Evolutionary conservation across 2,797 vertebrate genomes (phyloP), one percentile per base, ranked within the genome.

Genomic region (Cercopithecus diana): DNA sequence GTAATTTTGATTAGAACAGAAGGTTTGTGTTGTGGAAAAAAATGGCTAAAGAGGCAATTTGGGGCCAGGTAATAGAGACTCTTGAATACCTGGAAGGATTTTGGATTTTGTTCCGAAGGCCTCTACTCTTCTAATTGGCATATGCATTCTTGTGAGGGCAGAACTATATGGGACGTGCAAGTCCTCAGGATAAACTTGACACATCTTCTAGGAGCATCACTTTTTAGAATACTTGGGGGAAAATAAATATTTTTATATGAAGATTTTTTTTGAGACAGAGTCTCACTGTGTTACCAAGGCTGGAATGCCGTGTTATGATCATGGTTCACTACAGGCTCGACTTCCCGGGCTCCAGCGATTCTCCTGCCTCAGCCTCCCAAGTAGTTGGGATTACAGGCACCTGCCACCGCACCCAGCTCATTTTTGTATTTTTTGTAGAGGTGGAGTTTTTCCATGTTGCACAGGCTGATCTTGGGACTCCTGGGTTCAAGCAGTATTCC

Each of bases 201-300:
- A 48, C 39, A 73, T 45, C 10, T 91, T 41, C 4, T 70, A 90
- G 90, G n/a, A 77, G 19, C 15, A 83, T 82, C 45, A 70, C 33
- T 58, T 88, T 84, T 73, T 83, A 70, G 83, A 86, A 95, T 67
- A 85, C 82, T 64, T 33, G 30, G 26, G 48, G 75, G 52, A 64
- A 73, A 91, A 70, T 88, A 70, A 41, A 22, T 67, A 33, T 93
- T 88, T 96, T 83, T 70, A 77, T 88, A 28, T 86, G 73, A 86
- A 80, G 39, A 26, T 75, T 67, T 67, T 67, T 64, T 67, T 67
- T 67, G 64, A 67, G 30, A n/a, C 61, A 67, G 61, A 17, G 30
- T n/a, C 64, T 67, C 30, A 67, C 30, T n/a, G 33, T 67, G 64
- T 67, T 67, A 15, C 64, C 64, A 33, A 67, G 64, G 64, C 33